Percentiles rank a stretch among this genome's conserved stretches.
These are phyloP conservation scores for Copidosoma aretas DNA, from an alignment of 2,888 invertebrate genomes.

Conservation along the genomic window DNA sequence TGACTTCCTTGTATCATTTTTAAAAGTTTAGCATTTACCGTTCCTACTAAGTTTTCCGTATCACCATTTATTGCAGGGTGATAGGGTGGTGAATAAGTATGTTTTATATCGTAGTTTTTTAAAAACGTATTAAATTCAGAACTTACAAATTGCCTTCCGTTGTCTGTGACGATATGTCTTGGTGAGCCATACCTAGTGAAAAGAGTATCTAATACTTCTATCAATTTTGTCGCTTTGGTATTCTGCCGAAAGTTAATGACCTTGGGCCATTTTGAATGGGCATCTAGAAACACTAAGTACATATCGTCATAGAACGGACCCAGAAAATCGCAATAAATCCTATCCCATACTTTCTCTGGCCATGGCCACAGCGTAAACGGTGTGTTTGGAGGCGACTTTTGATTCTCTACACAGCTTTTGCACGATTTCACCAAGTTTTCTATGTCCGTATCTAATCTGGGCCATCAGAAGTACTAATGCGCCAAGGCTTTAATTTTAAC, in stretches of 20 bases:
- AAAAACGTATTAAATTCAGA: slow-evolving; percentile 27
- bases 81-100: slow-evolving; percentile 38
- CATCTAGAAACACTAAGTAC: slow-evolving; percentile 12
- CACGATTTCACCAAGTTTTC: slow-evolving; percentile 19
- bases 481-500: slow-evolving; percentile 34
- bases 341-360: slow-evolving; percentile 28
- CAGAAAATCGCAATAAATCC: slow-evolving; percentile 35
- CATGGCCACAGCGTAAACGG: slow-evolving; percentile 33
- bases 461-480: slow-evolving; percentile 33
- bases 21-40: slow-evolving; percentile 33
- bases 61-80: slow-evolving; percentile 40
- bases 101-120: slow-evolving; percentile 22
- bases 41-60: slow-evolving; percentile 35
- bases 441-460: neutral
- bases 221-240: slow-evolving; percentile 11
- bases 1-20: slow-evolving; percentile 32
- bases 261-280: slow-evolving; percentile 2
- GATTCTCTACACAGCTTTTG: slow-evolving; percentile 17
- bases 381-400: slow-evolving; percentile 16
- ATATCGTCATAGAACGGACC: slow-evolving; percentile 27
- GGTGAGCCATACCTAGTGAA: slow-evolving; percentile 6
- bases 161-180: slow-evolving; percentile 6
- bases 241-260: slow-evolving; percentile 14
- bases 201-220: slow-evolving; percentile 10
- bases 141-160: neutral